A percentile compares a stretch with the other conserved stretches of the same genome.
Conservation (phyloP, 2,797 vertebrate genomes). For the Sebastes itinus region DNA sequence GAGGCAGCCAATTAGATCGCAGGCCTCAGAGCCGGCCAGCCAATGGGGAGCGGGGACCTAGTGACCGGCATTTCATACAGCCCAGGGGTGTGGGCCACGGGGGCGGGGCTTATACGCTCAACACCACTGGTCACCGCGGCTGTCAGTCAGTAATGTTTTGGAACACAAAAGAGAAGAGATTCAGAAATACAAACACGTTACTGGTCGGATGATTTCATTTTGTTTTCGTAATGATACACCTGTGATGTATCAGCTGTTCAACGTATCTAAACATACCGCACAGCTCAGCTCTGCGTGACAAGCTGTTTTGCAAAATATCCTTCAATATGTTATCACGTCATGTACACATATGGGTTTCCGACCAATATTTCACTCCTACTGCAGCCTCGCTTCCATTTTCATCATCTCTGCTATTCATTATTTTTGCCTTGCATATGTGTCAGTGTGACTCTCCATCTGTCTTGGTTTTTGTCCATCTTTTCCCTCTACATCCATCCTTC, state of each 20-base stretch:
- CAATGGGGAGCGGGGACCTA: constrained; percentile 73
- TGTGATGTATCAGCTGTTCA: constrained; percentile 3
- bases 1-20: constrained; percentile 72
- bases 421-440: constrained; percentile 65
- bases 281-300: neutral
- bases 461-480: constrained; percentile 53
- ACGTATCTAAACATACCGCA: neutral
- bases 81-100: constrained; percentile 74
- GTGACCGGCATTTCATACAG: constrained; percentile 78
- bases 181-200: too few species aligned
- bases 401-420: constrained; percentile 43
- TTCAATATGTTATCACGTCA: constrained; percentile 39
- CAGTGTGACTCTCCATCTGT: constrained; percentile 69
- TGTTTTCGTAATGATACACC: neutral
- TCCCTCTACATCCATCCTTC: constrained; percentile 10
- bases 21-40: constrained; percentile 51
- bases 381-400: constrained; percentile 40
- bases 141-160: constrained; percentile 31
- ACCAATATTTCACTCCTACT: constrained; percentile 48
- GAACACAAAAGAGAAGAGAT: neutral
- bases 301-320: constrained; percentile 46
- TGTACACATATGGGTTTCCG: constrained; percentile 47
- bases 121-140: constrained; percentile 36
- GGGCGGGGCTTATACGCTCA: constrained; percentile 44
- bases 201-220: neutral